Evolutionary conservation across 2,113 vertebrate species (phyloP), one percentile per base, ranked within the genome.

Genomic region (Hippoglossus stenolepis): DNA sequence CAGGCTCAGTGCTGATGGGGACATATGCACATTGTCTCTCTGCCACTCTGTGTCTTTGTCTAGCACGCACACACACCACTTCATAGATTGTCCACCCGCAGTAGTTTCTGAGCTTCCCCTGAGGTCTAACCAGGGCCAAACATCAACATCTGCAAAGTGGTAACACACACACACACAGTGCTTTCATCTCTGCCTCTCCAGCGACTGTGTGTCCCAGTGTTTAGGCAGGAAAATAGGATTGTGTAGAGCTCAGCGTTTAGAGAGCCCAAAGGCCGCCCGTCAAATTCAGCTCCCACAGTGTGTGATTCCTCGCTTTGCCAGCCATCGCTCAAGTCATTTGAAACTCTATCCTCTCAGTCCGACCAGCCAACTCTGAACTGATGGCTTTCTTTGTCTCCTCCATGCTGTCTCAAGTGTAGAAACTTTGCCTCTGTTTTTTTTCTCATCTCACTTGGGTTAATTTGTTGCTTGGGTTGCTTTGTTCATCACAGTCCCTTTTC

Each of bases 141-240:
- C 80, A 82, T 64, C 47, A 87, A 73, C 83, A 86, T 85, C 82
- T 80, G 76, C 77, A 51, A 80, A 86, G 76, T 65, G 66, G 73
- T 31, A 1, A 31, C 31, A 31, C 6, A 31, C 24, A 24, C 24
- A 24, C 24, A 24, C 35, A 43, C 53, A 1, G 2, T n/a, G 66
- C 92, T 94, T 94, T 94, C 86, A 92, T 93, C 88, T 92, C 66
- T 59, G 65, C 60, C 60, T 80, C 81, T 82, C 84, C 61, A 75
- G 83, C 13, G 76, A 85, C 83, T 66, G 72, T 86, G 70, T 71
- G 82, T 83, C 82, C 63, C 84, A 82, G 82, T 86, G 83, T 93
- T 92, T 84, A 84, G 83, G 85, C 72, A 79, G 77, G 85, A 80
- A 91, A 93, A 91, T 87, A 75, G 88, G 92, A 93, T 93, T 93